A percentile compares a stretch with the other conserved stretches of the same genome.
These are phyloP conservation scores for Pollachius pollachius DNA, from an alignment of 2,113 vertebrate genomes.

Conservation along the genomic window DNA sequence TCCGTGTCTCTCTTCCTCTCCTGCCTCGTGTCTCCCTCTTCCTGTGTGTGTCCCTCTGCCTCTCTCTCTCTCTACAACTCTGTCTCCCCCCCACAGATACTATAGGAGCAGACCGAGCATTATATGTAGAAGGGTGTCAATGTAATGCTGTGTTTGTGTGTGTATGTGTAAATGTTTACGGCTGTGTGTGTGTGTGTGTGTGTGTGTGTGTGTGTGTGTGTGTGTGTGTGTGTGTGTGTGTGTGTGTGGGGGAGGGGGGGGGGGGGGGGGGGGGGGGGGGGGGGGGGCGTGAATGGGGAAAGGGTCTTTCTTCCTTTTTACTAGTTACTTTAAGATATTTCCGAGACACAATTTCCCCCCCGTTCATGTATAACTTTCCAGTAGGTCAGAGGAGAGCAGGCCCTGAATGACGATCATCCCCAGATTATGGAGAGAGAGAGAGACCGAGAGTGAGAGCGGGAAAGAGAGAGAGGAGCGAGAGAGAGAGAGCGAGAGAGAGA, in stretches of 20 bases:
- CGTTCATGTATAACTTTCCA: slow-evolving; percentile 28
- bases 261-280: slow-evolving; percentile 11
- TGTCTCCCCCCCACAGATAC: slow-evolving; percentile 14
- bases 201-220: slow-evolving; percentile 79
- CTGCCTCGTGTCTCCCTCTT: too few species aligned
- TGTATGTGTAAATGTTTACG: slow-evolving; percentile 48
- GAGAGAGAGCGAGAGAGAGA: not conserved
- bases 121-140: slow-evolving; percentile 91
- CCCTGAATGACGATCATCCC: too few species aligned
- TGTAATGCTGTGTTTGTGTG: slow-evolving; percentile 84
- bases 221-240: slow-evolving; percentile 35
- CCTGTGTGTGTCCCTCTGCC: not conserved
- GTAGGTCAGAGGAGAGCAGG: too few species aligned
- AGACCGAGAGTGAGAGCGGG: too few species aligned
- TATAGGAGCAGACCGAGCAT: slow-evolving; percentile 75
- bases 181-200: not conserved
- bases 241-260: not conserved
- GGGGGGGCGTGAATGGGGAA: slow-evolving; percentile 33
- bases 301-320: not conserved
- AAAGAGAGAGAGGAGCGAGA: too few species aligned
- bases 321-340: too few species aligned
- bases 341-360: too few species aligned
- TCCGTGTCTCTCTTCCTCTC: too few species aligned
- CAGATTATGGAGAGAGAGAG: not conserved
- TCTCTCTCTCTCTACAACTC: slow-evolving; percentile 32